phyloP scores from a whole-genome alignment of 1,140 invertebrate genomes.

The Stegodyphus dumicola region DNA sequence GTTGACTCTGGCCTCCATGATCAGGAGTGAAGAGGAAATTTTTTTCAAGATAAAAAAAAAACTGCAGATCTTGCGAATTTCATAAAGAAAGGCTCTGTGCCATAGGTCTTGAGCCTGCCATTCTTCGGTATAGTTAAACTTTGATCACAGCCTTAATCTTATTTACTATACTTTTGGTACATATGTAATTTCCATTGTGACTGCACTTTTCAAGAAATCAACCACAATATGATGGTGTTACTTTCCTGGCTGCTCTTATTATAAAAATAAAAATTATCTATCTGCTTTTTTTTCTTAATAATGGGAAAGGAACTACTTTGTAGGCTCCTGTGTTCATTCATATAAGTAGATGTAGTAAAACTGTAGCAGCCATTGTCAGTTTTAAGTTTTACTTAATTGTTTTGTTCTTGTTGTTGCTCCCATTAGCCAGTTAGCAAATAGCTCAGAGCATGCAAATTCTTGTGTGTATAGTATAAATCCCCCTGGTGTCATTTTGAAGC shows the following conservation, averaged over 20 bases:
- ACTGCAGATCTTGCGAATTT: slow-evolving; percentile 30
- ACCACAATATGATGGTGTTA: slow-evolving; percentile 51
- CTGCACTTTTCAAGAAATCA: slow-evolving; percentile 49
- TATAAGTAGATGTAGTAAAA: slow-evolving; percentile 57
- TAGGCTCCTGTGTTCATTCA: slow-evolving; percentile 58
- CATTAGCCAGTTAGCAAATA: slow-evolving; percentile 53
- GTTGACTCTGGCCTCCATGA: slow-evolving; percentile 1
- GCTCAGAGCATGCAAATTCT: slow-evolving; percentile 57
- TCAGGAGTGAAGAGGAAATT: background rate
- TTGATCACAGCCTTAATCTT: slow-evolving; percentile 43
- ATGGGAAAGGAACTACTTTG: slow-evolving; percentile 50
- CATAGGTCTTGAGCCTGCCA: background rate
- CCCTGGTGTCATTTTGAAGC: slow-evolving; percentile 47
- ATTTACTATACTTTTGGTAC: slow-evolving; percentile 60
- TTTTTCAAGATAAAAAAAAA: background rate
- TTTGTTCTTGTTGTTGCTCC: slow-evolving; percentile 60
- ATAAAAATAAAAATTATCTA: slow-evolving; percentile 33
- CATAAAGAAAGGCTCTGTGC: slow-evolving; percentile 5
- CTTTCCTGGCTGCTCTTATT: slow-evolving; percentile 58
- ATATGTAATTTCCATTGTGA: slow-evolving; percentile 58
- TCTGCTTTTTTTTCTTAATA: slow-evolving; percentile 51
- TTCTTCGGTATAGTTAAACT: slow-evolving; percentile 26
- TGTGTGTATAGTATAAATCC: slow-evolving; percentile 60
- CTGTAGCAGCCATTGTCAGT: slow-evolving; percentile 52
- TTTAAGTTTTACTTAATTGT: slow-evolving; percentile 59